Percentiles rank a stretch among this genome's conserved stretches.
phyloP scores from a whole-genome alignment of 1,140 invertebrate genomes.

The Nasonia giraulti region DNA sequence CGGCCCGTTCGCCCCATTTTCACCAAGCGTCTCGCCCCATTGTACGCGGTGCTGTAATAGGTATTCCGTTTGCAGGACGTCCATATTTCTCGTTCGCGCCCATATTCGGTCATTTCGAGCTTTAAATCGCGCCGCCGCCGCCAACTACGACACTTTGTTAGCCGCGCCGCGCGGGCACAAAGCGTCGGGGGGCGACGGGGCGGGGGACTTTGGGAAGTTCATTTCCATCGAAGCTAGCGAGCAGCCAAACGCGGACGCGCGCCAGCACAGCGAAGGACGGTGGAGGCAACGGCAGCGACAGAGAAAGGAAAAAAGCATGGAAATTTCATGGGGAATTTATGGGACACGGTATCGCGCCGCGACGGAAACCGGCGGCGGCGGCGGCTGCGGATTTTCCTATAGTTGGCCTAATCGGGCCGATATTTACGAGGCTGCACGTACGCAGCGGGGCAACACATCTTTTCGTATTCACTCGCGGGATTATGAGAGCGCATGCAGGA shows the following conservation, averaged over 20 bases:
- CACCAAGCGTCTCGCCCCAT: neutral
- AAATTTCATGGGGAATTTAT: constrained; percentile 63
- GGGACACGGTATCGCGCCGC: constrained; percentile 47
- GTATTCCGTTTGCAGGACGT: neutral
- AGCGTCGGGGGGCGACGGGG: neutral
- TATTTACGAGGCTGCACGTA: constrained; percentile 21
- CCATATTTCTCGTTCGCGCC: neutral
- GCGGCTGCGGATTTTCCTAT: constrained; percentile 22
- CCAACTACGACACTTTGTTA: neutral
- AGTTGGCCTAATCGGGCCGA: constrained; percentile 43
- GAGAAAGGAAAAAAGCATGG: constrained; percentile 54
- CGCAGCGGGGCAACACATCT: too few species aligned
- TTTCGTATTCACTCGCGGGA: too few species aligned
- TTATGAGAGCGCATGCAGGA: too few species aligned
- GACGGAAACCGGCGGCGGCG: constrained; percentile 44
- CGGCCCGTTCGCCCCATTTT: neutral
- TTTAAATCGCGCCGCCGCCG: neutral
- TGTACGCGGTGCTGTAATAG: neutral
- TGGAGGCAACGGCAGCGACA: neutral
- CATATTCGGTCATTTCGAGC: constrained; percentile 4
- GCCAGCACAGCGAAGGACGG: neutral
- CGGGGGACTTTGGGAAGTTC: constrained; percentile 15
- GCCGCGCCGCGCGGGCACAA: neutral
- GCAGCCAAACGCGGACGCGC: neutral
- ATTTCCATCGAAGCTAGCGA: constrained; percentile 45